Percentiles rank a stretch among this genome's conserved stretches.
These are phyloP conservation scores for Odontamblyopus rebecca DNA, from an alignment of 2,797 vertebrate genomes.

Conservation along the genomic window DNA sequence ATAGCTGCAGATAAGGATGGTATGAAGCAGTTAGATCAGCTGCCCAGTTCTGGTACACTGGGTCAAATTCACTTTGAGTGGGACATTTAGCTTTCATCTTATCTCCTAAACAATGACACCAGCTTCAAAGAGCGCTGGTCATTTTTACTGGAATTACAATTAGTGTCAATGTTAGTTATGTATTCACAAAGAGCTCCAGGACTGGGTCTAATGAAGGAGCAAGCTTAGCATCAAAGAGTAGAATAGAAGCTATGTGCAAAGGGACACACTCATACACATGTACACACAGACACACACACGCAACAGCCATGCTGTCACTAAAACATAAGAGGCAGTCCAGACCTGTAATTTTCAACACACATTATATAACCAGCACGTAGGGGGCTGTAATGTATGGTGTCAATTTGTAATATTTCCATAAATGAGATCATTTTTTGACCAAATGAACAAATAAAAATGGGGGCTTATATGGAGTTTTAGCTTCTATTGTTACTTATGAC, in stretches of 20 bases:
- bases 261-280: slow-evolving; percentile 22
- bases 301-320: slow-evolving; percentile 35
- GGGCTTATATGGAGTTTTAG: neutral
- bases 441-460: neutral
- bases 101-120: slow-evolving; percentile 69
- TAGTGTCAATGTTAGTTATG: slow-evolving; percentile 67
- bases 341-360: slow-evolving; percentile 73
- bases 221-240: slow-evolving; percentile 84
- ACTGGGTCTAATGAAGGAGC: slow-evolving; percentile 88
- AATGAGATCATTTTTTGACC: neutral
- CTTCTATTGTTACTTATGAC: neutral
- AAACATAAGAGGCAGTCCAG: slow-evolving; percentile 53
- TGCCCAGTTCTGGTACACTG: slow-evolving; percentile 26
- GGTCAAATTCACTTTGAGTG: slow-evolving; percentile 40
- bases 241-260: slow-evolving; percentile 60
- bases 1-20: slow-evolving; percentile 65
- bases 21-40: slow-evolving; percentile 63
- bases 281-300: slow-evolving; percentile 24
- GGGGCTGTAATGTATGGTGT: neutral
- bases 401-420: neutral
- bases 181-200: slow-evolving; percentile 76
- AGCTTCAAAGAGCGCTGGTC: slow-evolving; percentile 75
- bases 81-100: slow-evolving; percentile 68
- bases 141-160: slow-evolving; percentile 65
- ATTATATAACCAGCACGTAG: slow-evolving; percentile 34